Conservation (phyloP, 2,113 vertebrate genomes). For the Hiodon alosoides region DNA sequence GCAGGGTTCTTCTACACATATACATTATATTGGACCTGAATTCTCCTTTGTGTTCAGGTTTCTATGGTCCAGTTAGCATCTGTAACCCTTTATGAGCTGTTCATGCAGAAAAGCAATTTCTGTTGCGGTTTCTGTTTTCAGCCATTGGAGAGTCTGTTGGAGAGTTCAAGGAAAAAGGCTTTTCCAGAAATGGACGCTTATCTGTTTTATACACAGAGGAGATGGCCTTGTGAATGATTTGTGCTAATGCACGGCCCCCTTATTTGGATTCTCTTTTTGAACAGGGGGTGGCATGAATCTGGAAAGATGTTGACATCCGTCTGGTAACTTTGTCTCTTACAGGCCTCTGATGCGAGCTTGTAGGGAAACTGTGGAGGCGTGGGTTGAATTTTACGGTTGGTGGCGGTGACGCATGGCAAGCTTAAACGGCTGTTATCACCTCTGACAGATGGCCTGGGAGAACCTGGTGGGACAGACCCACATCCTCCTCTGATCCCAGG, state of each 20-base stretch:
- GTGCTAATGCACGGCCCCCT: not conserved
- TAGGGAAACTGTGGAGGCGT: too few species aligned
- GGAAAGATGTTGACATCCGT: slow-evolving; percentile 36
- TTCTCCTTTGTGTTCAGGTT: too few species aligned
- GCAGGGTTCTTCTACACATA: too few species aligned
- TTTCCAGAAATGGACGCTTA: not conserved
- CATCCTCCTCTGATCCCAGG: not conserved
- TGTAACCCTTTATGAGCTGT: too few species aligned
- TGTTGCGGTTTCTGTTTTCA: not conserved
- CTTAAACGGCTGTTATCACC: slow-evolving; percentile 44
- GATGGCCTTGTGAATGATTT: not conserved
- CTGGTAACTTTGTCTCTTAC: not conserved
- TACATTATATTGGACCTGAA: too few species aligned
- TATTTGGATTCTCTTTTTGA: not conserved
- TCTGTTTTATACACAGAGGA: not conserved
- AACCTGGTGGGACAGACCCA: slow-evolving; percentile 22
- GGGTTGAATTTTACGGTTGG: slow-evolving; percentile 46
- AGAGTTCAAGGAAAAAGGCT: not conserved
- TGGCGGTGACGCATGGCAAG: slow-evolving; percentile 35
- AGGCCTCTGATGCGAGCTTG: too few species aligned
- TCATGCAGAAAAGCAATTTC: not conserved
- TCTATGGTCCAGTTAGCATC: too few species aligned
- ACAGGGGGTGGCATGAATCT: not conserved
- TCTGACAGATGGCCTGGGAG: slow-evolving; percentile 49
- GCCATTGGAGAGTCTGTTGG: not conserved